phyloP scores from a whole-genome alignment of 2,888 invertebrate genomes.

The Lottia gigantea region DNA sequence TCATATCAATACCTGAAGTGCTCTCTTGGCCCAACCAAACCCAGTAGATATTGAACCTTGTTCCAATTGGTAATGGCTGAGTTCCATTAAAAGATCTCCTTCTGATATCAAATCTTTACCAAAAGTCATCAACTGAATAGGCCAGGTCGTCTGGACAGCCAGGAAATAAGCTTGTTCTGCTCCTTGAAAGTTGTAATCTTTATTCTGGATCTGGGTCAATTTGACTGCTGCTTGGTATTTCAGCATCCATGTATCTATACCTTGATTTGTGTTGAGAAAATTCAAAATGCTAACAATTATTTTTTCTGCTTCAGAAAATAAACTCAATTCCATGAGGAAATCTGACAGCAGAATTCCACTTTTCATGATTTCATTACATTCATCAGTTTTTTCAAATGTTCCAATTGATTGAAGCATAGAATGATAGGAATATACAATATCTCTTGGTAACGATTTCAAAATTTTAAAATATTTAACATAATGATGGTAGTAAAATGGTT shows the following conservation, averaged over 20 bases:
- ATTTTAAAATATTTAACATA: constrained; percentile 56
- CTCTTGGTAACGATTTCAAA: constrained; percentile 43
- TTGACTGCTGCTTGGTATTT: constrained; percentile 55
- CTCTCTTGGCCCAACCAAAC: constrained; percentile 53
- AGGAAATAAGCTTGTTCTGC: constrained; percentile 51
- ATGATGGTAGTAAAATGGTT: constrained; percentile 48
- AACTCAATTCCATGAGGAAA: constrained; percentile 52
- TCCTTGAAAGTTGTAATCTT: constrained; percentile 47
- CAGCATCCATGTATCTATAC: constrained; percentile 54
- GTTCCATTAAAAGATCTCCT: constrained; percentile 45
- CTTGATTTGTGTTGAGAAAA: constrained; percentile 49
- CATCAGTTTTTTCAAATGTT: constrained; percentile 40
- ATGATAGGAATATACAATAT: constrained; percentile 47
- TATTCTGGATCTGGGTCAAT: constrained; percentile 54
- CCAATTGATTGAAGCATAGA: constrained; percentile 46
- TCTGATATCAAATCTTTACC: constrained; percentile 55
- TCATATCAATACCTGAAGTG: constrained; percentile 47
- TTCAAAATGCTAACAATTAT: constrained; percentile 43
- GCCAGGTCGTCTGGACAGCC: constrained; percentile 50
- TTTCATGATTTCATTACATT: constrained; percentile 48
- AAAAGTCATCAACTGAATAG: constrained; percentile 62
- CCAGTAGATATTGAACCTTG: constrained; percentile 55
- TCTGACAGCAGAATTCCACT: constrained; percentile 51
- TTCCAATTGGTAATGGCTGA: constrained; percentile 53
- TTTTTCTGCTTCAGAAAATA: constrained; percentile 47